Base-by-base conservation (phyloP, 2,797 vertebrate genomes). In the Brotula barbata region DNA sequence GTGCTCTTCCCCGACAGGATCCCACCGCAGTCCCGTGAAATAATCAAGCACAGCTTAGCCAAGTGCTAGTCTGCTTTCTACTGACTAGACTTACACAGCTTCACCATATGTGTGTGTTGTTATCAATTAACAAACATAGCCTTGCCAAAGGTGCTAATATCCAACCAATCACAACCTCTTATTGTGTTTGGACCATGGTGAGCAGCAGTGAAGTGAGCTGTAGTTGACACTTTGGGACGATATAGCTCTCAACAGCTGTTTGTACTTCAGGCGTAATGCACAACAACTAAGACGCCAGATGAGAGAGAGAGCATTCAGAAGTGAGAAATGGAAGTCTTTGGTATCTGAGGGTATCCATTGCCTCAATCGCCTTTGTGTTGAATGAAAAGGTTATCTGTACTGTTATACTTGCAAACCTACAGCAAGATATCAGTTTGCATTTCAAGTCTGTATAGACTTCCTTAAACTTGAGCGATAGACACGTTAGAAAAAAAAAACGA, bases 1-100 rank as follows among this genome's bases (percentile, higher is more conserved):
- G 95, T 99, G 87, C 89, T 92, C 65, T 98, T 98, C 86, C 97
- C 95, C 0, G 96, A 99, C 91, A 93, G 96, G 89, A 96, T 98
- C 91, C 93, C 96, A 13, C 97, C 95, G 1, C 95, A 96, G 85
- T 98, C 95, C 5, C 92, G 95, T 53, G 97, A 97, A 83, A 97
- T 98, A 88, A 96, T 99, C 86, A 98, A 96, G 90, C 97, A 99
- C 83, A 96, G 98, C 90, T 92, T 99, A 55, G 91, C 75, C 59
- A 88, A 92, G 70, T 92, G 91, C 83, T 91, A 91, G 63, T 2
- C 70, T 4, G 37, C 31, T 34, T 1, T 7, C 20, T 20, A 1
- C 47, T 3, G 1, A 23, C 6, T 10, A 34, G 25, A 43, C 3
- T 41, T 52, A 63, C 55, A 28, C 66, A 45, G 52, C 68, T n/a